These are phyloP conservation scores for Turritopsis dohrnii DNA, from an alignment of 30 jellyfish, hydroid and myxozoan genomes.

Conservation along the genomic window DNA sequence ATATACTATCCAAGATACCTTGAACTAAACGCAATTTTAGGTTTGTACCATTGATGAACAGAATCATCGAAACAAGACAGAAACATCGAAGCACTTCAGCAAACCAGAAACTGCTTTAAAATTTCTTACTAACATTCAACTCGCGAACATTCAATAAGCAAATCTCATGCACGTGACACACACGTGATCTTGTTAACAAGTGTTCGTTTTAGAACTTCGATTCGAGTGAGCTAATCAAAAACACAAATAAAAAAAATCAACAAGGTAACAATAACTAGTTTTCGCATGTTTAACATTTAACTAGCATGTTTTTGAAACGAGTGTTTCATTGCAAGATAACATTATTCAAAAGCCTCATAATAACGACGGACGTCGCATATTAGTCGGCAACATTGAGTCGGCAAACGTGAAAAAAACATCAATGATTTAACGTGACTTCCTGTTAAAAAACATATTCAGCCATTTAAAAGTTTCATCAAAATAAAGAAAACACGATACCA, in stretches of 20 bases:
- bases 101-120: too few relatives aligned
- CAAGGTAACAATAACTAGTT: neutral
- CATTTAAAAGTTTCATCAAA: neutral
- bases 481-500: neutral
- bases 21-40: too few relatives aligned
- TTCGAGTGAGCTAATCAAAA: neutral
- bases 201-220: neutral
- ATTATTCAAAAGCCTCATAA: neutral
- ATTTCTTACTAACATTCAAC: too few relatives aligned
- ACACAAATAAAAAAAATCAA: neutral
- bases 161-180: neutral
- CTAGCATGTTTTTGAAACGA: too few relatives aligned
- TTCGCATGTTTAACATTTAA: neutral
- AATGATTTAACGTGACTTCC: neutral
- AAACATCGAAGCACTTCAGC: too few relatives aligned
- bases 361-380: neutral
- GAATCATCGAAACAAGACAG: too few relatives aligned
- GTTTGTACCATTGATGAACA: too few relatives aligned
- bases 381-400: neutral
- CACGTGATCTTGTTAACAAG: neutral
- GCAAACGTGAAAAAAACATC: neutral
- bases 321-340: neutral
- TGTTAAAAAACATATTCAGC: neutral
- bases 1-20: too few relatives aligned
- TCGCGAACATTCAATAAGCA: too few relatives aligned